phyloP scores from a whole-genome alignment of 2,888 invertebrate species.

The Oligia fasciuncula region DNA sequence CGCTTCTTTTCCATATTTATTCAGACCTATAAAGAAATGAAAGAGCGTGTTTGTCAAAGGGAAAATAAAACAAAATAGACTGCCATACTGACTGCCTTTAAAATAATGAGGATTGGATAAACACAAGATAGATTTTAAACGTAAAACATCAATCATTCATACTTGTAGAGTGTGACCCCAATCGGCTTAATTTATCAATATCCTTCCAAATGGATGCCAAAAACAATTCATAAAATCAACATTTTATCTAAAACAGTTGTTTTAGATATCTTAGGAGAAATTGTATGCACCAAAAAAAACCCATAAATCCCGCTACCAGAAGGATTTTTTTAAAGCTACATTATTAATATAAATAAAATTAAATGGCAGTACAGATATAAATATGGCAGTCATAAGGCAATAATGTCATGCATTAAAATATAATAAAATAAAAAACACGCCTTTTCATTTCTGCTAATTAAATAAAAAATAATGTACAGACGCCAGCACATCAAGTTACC shows the following conservation, averaged over 20 bases:
- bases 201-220: too few species aligned
- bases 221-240: background rate
- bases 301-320: constrained; percentile 21
- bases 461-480: background rate
- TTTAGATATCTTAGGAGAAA: background rate
- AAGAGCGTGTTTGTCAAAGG: constrained; percentile 85
- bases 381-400: constrained; percentile 56
- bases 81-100: constrained; percentile 60
- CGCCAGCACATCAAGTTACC: too few species aligned
- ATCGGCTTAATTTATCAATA: background rate
- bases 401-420: constrained; percentile 59
- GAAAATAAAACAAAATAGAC: constrained; percentile 64
- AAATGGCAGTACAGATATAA: constrained; percentile 21
- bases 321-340: background rate
- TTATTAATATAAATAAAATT: constrained; percentile 23
- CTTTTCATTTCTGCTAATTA: constrained; percentile 79
- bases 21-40: constrained; percentile 88
- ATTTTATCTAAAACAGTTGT: background rate
- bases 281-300: constrained; percentile 17
- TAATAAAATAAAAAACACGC: constrained; percentile 76
- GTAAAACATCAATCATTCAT: background rate
- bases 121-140: constrained; percentile 12
- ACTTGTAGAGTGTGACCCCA: background rate
- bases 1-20: constrained; percentile 81
- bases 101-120: constrained; percentile 5